Evolutionary conservation across 2,888 invertebrate genomes (phyloP).

Genomic region (Epiblema foenella): DNA sequence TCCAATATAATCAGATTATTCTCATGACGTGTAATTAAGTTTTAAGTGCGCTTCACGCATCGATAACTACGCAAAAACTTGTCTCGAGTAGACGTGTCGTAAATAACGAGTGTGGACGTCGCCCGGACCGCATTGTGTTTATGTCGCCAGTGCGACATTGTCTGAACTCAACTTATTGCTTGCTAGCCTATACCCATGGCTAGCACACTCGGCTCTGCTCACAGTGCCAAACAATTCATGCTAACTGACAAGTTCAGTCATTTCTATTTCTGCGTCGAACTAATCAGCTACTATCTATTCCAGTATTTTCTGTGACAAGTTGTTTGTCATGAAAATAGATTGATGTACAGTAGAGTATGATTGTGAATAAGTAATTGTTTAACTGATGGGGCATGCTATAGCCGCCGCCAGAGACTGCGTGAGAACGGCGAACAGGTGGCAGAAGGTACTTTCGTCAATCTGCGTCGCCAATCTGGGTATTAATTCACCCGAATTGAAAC

Average conservation of each 20-base stretch:
- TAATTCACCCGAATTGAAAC: constrained; percentile 50
- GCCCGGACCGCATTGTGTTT: constrained; percentile 49
- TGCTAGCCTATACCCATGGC: constrained; percentile 12
- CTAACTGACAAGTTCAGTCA: not conserved
- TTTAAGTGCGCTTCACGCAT: constrained; percentile 56
- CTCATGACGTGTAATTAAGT: constrained; percentile 57
- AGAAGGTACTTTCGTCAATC: constrained; percentile 45
- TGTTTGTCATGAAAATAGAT: not conserved
- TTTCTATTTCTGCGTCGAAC: not conserved
- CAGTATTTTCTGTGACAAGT: not conserved
- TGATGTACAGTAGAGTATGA: not conserved
- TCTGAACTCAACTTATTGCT: constrained; percentile 30
- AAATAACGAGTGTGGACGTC: constrained; percentile 48
- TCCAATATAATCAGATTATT: constrained; percentile 56
- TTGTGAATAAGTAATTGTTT: not conserved
- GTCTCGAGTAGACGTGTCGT: constrained; percentile 46
- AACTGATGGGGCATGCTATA: constrained; percentile 20
- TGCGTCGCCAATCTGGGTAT: constrained; percentile 51
- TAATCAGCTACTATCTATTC: not conserved
- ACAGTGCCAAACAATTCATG: not conserved
- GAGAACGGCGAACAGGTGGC: constrained; percentile 74
- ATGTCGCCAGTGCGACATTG: constrained; percentile 50
- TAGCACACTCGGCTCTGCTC: constrained; percentile 47
- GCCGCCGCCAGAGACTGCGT: constrained; percentile 52
- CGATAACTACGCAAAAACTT: constrained; percentile 53